Conservation (phyloP, 2,797 vertebrate species). For the Eptatretus atami region DNA sequence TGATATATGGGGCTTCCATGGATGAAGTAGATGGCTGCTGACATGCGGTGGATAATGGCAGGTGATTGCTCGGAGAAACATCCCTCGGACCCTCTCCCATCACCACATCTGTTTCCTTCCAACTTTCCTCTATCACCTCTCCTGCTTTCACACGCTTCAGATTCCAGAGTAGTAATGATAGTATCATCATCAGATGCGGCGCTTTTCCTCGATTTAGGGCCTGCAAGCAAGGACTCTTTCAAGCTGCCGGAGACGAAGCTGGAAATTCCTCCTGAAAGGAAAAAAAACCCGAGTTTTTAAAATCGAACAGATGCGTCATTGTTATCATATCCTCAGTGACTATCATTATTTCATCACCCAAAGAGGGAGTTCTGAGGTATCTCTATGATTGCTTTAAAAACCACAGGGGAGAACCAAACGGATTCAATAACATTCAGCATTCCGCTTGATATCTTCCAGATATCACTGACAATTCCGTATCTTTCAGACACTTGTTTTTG, state of each 20-base stretch:
- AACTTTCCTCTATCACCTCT: slow-evolving; percentile 88
- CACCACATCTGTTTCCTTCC: slow-evolving; percentile 76
- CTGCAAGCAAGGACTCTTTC: slow-evolving; percentile 77
- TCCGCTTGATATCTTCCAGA: too few relatives aligned
- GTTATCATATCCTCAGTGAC: too few relatives aligned
- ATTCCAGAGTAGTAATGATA: slow-evolving; percentile 84
- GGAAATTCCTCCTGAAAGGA: slow-evolving; percentile 52
- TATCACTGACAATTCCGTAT: too few relatives aligned
- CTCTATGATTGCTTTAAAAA: too few relatives aligned
- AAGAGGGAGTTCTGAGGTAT: too few relatives aligned
- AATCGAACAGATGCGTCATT: not conserved
- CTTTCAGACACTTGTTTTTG: too few relatives aligned
- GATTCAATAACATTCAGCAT: too few relatives aligned
- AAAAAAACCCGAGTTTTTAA: too few relatives aligned
- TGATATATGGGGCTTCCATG: slow-evolving; percentile 91
- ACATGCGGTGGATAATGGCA: slow-evolving; percentile 71
- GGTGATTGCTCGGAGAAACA: slow-evolving; percentile 80
- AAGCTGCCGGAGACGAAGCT: slow-evolving; percentile 66
- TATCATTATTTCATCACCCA: too few relatives aligned
- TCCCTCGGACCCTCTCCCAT: slow-evolving; percentile 96
- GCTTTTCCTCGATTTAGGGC: slow-evolving; percentile 91
- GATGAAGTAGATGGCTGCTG: slow-evolving; percentile 99
- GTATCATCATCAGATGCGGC: slow-evolving; percentile 91
- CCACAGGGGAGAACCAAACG: too few relatives aligned
- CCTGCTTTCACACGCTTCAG: slow-evolving; percentile 84